phyloP scores from a whole-genome alignment of 2,113 vertebrate genomes.

The Pithys albifrons region DNA sequence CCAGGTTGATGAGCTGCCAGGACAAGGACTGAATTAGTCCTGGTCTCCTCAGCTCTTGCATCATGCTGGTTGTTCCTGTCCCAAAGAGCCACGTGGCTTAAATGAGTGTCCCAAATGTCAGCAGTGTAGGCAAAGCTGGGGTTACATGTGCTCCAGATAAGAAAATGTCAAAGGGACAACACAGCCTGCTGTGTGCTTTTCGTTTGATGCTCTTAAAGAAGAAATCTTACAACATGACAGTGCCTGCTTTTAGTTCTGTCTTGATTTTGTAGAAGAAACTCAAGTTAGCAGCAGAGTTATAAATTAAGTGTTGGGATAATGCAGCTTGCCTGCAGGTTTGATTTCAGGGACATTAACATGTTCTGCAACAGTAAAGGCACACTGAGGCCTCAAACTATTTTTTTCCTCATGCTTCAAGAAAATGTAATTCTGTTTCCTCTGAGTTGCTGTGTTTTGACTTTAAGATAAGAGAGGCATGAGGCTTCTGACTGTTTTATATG shows the following conservation, averaged over 20 bases:
- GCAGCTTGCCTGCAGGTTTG: background rate
- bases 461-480: background rate
- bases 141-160: background rate
- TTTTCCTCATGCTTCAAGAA: background rate
- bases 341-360: background rate
- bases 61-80: background rate
- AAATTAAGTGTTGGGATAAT: background rate
- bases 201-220: background rate
- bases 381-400: background rate
- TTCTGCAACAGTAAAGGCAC: background rate
- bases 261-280: background rate
- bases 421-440: background rate
- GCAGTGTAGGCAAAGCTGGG: background rate
- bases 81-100: background rate
- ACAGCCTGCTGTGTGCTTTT: background rate
- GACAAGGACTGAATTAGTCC: background rate
- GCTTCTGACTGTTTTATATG: background rate
- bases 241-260: background rate
- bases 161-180: slow-evolving; percentile 19
- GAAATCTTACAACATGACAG: background rate
- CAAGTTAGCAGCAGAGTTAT: background rate
- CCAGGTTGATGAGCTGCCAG: background rate
- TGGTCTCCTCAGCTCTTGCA: background rate
- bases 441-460: background rate
- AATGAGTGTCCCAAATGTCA: slow-evolving; percentile 19